Conservation (phyloP, 1,140 invertebrate genomes). For the Pseudachorutes palmiensis region DNA sequence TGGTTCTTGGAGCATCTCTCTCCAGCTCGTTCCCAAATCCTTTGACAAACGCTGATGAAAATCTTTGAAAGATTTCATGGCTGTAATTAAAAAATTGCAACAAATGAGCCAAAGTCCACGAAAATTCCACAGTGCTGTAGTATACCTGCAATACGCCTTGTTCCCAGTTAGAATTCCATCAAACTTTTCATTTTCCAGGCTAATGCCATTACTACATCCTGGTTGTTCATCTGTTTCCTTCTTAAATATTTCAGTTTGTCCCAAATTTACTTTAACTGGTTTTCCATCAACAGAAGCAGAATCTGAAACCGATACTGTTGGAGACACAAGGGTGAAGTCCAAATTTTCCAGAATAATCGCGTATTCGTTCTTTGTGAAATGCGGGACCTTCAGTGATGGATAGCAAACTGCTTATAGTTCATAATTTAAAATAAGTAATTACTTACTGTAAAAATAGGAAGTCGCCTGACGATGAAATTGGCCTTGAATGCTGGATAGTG, state of each 20-base stretch:
- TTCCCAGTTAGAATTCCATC: not conserved
- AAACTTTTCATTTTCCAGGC: not conserved
- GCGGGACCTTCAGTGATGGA: constrained; percentile 23
- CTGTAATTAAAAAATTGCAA: constrained; percentile 18
- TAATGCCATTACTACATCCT: not conserved
- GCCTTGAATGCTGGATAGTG: not conserved
- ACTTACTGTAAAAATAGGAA: constrained; percentile 32
- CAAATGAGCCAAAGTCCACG: not conserved
- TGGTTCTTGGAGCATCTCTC: not conserved
- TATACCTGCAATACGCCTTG: constrained; percentile 8
- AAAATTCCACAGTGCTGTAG: not conserved
- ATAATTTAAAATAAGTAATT: not conserved
- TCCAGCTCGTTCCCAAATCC: constrained; percentile 4
- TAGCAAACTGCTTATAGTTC: not conserved
- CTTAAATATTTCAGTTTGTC: constrained; percentile 29
- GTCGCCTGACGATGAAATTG: constrained; percentile 28
- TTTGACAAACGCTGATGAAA: constrained; percentile 27
- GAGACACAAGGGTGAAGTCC: constrained; percentile 23
- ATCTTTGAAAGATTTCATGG: constrained; percentile 34
- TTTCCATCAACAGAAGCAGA: not conserved
- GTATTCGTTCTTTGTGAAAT: constrained; percentile 34
- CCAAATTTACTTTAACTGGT: not conserved
- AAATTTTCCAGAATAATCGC: constrained; percentile 29
- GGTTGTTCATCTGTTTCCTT: not conserved
- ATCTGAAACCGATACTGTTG: not conserved